Conservation (phyloP, 2,888 invertebrate species). For the Diarsia mendica region DNA sequence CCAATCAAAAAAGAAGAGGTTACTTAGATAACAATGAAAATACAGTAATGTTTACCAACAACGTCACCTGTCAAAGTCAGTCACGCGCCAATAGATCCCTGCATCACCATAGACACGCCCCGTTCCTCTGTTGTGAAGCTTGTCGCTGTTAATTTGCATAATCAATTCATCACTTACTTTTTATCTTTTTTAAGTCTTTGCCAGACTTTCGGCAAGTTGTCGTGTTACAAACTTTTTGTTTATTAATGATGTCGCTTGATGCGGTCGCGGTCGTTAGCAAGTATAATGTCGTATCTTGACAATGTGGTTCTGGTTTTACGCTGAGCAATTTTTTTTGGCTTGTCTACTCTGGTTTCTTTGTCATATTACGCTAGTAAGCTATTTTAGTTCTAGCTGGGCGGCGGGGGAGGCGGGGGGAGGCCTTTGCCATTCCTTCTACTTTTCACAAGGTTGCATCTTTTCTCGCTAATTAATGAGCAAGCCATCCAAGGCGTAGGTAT, state of each 20-base stretch:
- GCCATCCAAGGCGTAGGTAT: no score
- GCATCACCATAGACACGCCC: background rate
- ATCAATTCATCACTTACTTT: constrained; percentile 24
- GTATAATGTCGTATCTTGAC: background rate
- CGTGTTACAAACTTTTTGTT: constrained; percentile 10
- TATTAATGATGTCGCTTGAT: constrained; percentile 14
- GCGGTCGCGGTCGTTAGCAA: background rate
- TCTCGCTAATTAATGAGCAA: no score
- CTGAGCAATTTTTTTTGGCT: background rate
- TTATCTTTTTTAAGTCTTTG: constrained; percentile 7
- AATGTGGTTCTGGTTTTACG: background rate
- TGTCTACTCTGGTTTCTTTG: background rate
- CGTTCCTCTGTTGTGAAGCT: constrained; percentile 1
- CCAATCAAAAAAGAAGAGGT: no score
- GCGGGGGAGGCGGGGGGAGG: no score
- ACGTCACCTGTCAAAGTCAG: background rate
- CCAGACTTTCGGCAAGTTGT: constrained; percentile 26
- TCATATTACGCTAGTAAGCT: background rate
- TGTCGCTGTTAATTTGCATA: constrained; percentile 2
- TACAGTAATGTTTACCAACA: background rate
- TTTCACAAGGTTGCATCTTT: no score
- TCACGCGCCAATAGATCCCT: background rate
- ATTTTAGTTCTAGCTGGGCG: background rate
- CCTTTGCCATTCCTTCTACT: no score
- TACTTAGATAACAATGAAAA: no score